Conservation (phyloP, 2,797 vertebrate genomes). For the Phoeniculus purpureus region DNA sequence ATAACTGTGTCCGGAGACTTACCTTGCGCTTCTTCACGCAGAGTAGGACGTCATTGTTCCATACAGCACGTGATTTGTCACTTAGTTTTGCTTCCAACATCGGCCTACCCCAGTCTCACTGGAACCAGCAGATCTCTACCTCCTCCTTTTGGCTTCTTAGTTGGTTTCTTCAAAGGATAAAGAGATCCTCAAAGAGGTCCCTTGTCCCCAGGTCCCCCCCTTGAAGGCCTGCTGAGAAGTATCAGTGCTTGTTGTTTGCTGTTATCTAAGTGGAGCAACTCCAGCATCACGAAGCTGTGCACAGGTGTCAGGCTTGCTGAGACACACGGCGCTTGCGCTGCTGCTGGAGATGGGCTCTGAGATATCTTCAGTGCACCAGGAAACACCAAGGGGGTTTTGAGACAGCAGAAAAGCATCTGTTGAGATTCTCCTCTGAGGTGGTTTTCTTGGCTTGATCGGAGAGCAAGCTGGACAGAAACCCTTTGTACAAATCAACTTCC, state of each 20-base stretch:
- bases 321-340: background rate
- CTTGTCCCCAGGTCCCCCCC: background rate
- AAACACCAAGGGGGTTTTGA: background rate
- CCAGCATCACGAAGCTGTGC: background rate
- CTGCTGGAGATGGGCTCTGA: background rate
- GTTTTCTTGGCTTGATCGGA: background rate
- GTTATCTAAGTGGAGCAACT: background rate
- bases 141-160: background rate
- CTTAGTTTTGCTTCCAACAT: background rate
- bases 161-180: background rate
- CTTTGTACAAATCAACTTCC: background rate
- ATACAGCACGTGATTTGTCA: background rate
- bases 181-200: background rate
- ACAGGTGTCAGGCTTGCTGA: accelerated
- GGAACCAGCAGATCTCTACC: background rate
- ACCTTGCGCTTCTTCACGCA: background rate
- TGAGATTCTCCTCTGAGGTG: background rate
- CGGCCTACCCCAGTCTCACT: background rate
- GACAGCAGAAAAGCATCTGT: background rate
- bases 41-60: background rate
- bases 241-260: accelerated
- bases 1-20: conserved; percentile 9
- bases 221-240: background rate
- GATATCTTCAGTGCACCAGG: background rate
- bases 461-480: background rate